Conservation (phyloP, 2,113 vertebrate genomes). For the Okapia johnstoni region DNA sequence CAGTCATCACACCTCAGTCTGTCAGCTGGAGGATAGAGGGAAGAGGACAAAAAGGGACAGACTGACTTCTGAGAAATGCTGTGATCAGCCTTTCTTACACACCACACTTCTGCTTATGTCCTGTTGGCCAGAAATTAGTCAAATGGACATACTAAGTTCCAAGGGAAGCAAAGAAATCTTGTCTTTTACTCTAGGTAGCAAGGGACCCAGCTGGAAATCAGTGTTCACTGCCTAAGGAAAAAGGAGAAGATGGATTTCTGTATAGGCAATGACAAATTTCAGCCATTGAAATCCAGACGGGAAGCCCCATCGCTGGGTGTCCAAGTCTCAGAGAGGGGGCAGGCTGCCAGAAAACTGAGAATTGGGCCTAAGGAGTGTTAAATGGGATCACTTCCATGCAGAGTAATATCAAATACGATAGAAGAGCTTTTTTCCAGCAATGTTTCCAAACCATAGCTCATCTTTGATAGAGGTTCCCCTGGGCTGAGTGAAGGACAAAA, state of each 20-base stretch:
- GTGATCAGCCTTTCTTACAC: background rate
- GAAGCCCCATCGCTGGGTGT: background rate
- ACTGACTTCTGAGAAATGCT: background rate
- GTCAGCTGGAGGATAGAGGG: background rate
- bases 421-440: background rate
- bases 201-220: background rate
- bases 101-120: background rate
- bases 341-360: background rate
- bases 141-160: background rate
- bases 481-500: background rate
- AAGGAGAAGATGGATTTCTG: background rate
- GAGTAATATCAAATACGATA: background rate
- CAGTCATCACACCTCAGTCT: background rate
- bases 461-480: background rate
- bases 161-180: background rate
- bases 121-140: background rate
- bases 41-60: background rate
- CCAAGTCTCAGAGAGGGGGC: background rate
- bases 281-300: background rate
- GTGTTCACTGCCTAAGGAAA: background rate
- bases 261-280: background rate
- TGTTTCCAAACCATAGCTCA: background rate
- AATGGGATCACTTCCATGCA: background rate
- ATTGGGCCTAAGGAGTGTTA: background rate
- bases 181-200: background rate